Evolutionary conservation across 2,888 invertebrate genomes (phyloP).

Genomic region (Eretmocerus hayati): DNA sequence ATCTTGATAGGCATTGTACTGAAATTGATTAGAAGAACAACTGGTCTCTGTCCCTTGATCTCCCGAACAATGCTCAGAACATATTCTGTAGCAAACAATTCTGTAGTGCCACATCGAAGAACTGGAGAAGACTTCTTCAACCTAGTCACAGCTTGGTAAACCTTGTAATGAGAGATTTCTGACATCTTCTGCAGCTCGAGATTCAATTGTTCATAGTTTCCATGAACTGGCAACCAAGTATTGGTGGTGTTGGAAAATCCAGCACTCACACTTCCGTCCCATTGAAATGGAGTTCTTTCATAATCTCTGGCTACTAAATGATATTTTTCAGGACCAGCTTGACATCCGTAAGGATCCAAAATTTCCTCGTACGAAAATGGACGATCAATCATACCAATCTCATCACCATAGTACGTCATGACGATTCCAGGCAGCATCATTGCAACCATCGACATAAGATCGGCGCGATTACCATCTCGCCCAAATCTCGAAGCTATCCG

Average conservation of each 20-base stretch:
- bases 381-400: too few species aligned
- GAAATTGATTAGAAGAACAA: conserved; percentile 27
- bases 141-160: conserved; percentile 52
- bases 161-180: conserved; percentile 52
- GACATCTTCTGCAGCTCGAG: conserved; percentile 51
- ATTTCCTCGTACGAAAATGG: conserved; percentile 51
- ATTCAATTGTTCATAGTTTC: conserved; percentile 56
- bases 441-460: conserved; percentile 52
- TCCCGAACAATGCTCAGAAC: conserved; percentile 33
- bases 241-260: conserved; percentile 54
- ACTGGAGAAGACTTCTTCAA: conserved; percentile 49
- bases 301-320: conserved; percentile 37
- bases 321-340: conserved; percentile 56
- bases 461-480: conserved; percentile 41
- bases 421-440: too few species aligned
- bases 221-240: conserved; percentile 64
- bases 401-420: too few species aligned
- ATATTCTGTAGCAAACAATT: conserved; percentile 27
- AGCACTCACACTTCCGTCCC: conserved; percentile 53
- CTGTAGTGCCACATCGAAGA: conserved; percentile 45
- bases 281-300: conserved; percentile 60
- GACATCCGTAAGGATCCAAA: conserved; percentile 53
- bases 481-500: conserved; percentile 49
- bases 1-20: conserved; percentile 15
- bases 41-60: too few species aligned